Conservation (phyloP, 2,113 vertebrate genomes). For the Hemiscyllium ocellatum region DNA sequence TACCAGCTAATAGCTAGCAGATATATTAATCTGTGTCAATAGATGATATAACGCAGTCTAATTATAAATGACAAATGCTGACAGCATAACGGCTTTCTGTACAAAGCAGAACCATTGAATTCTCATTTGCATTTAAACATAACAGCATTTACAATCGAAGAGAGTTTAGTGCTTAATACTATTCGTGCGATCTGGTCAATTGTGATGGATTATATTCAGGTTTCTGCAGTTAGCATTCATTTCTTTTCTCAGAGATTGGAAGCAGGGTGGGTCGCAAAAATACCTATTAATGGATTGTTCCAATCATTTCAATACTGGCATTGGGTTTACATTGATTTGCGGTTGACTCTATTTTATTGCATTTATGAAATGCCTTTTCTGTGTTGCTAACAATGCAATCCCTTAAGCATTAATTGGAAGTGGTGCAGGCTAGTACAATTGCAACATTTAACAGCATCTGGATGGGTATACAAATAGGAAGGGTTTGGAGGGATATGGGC, state of each 20-base stretch:
- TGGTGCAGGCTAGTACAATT: too few relatives aligned
- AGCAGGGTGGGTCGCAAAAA: not conserved
- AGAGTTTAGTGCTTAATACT: not conserved
- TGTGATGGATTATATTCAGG: not conserved
- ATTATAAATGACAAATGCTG: not conserved
- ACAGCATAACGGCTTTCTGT: not conserved
- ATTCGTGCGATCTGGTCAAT: not conserved
- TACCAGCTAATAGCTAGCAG: not conserved
- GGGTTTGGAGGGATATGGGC: too few relatives aligned
- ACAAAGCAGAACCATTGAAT: not conserved
- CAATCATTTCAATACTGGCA: not conserved
- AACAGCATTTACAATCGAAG: not conserved
- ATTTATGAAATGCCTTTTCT: not conserved
- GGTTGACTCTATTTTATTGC: not conserved
- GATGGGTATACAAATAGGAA: too few relatives aligned
- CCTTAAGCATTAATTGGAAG: not conserved
- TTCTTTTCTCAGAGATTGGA: not conserved
- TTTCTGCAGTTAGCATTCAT: not conserved
- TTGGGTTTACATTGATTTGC: not conserved
- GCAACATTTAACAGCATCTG: too few relatives aligned
- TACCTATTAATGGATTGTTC: not conserved
- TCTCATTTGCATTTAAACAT: not conserved
- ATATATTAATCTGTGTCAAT: slow-evolving; percentile 1
- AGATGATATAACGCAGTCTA: not conserved
- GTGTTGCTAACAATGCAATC: not conserved